phyloP scores from a whole-genome alignment of 2,888 invertebrate genomes.

The Orthosia incerta region DNA sequence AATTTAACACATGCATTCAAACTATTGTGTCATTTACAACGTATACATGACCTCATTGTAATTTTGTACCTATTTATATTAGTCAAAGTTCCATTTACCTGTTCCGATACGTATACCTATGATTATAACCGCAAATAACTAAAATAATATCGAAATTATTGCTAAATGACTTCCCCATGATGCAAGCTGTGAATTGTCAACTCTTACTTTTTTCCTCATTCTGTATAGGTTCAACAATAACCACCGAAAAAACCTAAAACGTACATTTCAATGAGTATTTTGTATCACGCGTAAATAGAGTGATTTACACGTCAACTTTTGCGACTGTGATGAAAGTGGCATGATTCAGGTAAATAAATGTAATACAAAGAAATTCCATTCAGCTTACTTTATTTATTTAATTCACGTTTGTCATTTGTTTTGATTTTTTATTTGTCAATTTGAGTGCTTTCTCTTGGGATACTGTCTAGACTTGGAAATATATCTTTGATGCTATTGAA shows the following conservation, averaged over 20 bases:
- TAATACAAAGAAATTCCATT: constrained; percentile 24
- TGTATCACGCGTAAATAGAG: constrained; percentile 22
- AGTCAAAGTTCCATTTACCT: constrained; percentile 17
- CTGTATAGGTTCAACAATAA: not conserved
- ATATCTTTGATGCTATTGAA: constrained; percentile 19
- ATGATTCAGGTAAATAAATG: constrained; percentile 14
- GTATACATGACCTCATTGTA: too few relatives aligned
- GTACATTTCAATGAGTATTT: constrained; percentile 1
- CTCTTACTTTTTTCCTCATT: constrained; percentile 16
- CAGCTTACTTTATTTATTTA: constrained; percentile 21
- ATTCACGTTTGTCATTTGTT: constrained; percentile 6
- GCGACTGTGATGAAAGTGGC: not conserved
- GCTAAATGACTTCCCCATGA: constrained; percentile 9
- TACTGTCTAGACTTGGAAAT: constrained; percentile 23
- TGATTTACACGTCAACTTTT: constrained; percentile 12
- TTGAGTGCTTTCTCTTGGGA: constrained; percentile 23
- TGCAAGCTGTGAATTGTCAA: constrained; percentile 1
- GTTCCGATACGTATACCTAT: not conserved
- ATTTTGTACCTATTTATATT: not conserved
- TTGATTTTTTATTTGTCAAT: constrained; percentile 22
- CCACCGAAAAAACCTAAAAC: constrained; percentile 13
- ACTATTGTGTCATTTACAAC: not conserved
- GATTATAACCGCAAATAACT: constrained; percentile 10
- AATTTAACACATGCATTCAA: not conserved
- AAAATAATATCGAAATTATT: constrained; percentile 18